Evolutionary conservation across 1,140 invertebrate species (phyloP), one percentile per base, ranked within the genome.

Genomic region (Pseudomyrmex gracilis): DNA sequence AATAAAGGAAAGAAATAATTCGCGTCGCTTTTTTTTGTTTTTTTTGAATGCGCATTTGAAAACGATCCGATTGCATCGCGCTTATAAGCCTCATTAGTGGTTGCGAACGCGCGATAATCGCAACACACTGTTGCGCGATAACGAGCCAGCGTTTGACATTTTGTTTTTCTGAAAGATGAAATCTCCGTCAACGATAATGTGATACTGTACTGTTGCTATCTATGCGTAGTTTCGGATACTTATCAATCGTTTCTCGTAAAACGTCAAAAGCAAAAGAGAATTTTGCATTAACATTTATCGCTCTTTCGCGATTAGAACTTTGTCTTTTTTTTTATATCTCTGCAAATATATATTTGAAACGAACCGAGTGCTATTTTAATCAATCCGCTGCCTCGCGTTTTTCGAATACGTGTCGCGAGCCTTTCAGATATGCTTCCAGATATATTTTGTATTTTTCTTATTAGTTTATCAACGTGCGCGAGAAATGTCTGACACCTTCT

Each of bases 71-170:
- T 70, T 85, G 71, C 71, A 76, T 58, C 24, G 60, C 71, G 86
- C 73, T 88, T 83, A 88, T 83, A 76, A 68, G 60, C 13, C 24
- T 64, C 67, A 88, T 88, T 83, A 85, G 20, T 58, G n/a, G 57
- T 55, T 58, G 13, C 47, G 47, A 80, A 80, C 64, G 57, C 73
- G 53, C 43, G 70, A 66, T 34, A 20, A 70, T 82, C 55, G 24
- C 24, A 24, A 24, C 24, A 1, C 24, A 24, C 2, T 24, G 1
- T 24, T 3, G 24, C 24, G 24, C 24, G 24, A 34, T 34, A 34
- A 34, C 34, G n/a, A n/a, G n/a, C n/a, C n/a, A n/a, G n/a, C n/a
- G 34, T 7, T 34, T 34, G 34, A 34, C 34, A 34, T 34, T 34
- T 34, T 34, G 34, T 34, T 34, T 5, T 34, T 34, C 34, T 34